Conservation (phyloP, 2,888 invertebrate species). For the Eupithecia abbreviata region DNA sequence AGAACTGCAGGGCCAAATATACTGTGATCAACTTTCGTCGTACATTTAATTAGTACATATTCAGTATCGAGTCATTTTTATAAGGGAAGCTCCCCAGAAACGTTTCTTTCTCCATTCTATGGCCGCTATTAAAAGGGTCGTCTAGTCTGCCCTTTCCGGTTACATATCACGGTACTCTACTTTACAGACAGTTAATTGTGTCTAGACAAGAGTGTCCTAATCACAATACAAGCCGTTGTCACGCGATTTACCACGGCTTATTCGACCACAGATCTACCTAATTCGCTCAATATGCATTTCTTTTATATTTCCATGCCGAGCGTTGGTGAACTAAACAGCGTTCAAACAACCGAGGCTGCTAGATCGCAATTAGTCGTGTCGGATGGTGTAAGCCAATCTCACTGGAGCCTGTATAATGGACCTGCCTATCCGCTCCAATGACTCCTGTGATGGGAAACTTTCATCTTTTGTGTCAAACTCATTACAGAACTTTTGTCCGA, state of each 20-base stretch:
- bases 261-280: background rate
- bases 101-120: no score
- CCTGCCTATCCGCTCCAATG: constrained; percentile 21
- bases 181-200: background rate
- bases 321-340: background rate
- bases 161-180: background rate
- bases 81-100: no score
- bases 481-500: constrained; percentile 26
- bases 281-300: background rate
- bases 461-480: constrained; percentile 28
- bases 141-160: background rate
- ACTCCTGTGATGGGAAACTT: constrained; percentile 23
- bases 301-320: background rate
- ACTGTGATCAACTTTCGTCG: no score
- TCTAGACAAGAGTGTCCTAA: background rate
- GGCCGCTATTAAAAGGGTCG: background rate
- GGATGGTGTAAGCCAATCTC: background rate
- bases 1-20: no score
- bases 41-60: no score
- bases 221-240: no score
- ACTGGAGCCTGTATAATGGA: constrained; percentile 16
- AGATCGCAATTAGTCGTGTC: background rate
- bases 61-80: no score
- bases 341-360: background rate
- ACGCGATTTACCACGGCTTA: no score